A percentile compares a stretch with the other conserved stretches of the same genome.
phyloP scores from a whole-genome alignment of 2,113 vertebrate species.

The Chaetodon trifascialis region DNA sequence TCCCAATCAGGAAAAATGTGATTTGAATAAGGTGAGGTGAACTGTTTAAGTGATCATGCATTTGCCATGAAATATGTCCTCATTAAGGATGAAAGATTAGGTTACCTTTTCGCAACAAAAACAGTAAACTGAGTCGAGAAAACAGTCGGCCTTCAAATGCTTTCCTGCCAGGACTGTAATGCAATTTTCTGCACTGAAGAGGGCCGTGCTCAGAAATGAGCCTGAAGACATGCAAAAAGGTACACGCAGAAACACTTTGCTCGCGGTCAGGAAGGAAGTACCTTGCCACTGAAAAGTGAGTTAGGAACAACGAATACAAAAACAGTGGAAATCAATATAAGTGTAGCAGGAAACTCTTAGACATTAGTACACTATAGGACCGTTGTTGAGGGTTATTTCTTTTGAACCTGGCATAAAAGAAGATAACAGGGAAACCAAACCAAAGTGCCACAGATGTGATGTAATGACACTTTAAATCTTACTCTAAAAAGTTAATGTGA shows the following conservation, averaged over 20 bases:
- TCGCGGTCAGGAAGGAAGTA: conserved; percentile 74
- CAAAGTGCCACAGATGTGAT: conserved; percentile 27
- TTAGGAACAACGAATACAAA: conserved; percentile 67
- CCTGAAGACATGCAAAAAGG: conserved; percentile 67
- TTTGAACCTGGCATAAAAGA: conserved; percentile 4
- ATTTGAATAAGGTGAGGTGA: conserved; percentile 80
- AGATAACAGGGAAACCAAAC: conserved; percentile 3
- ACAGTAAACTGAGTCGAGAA: conserved; percentile 70
- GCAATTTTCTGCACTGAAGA: conserved; percentile 78
- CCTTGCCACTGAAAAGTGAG: conserved; percentile 64
- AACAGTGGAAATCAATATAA: conserved; percentile 57
- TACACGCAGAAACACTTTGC: conserved; percentile 60
- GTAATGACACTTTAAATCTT: conserved; percentile 42
- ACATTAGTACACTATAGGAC: conserved; percentile 19
- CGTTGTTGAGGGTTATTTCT: conserved; percentile 2
- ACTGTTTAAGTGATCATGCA: conserved; percentile 83
- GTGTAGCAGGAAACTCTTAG: conserved; percentile 54
- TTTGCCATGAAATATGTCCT: conserved; percentile 84
- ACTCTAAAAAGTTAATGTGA: conserved; percentile 18
- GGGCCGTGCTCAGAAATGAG: conserved; percentile 66
- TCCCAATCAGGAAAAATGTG: conserved; percentile 76
- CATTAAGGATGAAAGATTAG: conserved; percentile 78
- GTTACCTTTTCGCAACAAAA: conserved; percentile 74
- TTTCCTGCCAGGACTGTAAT: conserved; percentile 74
- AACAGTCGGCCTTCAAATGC: conserved; percentile 57